phyloP scores from a whole-genome alignment of 2,113 vertebrate genomes.

The Dolichallabes microphthalmus region DNA sequence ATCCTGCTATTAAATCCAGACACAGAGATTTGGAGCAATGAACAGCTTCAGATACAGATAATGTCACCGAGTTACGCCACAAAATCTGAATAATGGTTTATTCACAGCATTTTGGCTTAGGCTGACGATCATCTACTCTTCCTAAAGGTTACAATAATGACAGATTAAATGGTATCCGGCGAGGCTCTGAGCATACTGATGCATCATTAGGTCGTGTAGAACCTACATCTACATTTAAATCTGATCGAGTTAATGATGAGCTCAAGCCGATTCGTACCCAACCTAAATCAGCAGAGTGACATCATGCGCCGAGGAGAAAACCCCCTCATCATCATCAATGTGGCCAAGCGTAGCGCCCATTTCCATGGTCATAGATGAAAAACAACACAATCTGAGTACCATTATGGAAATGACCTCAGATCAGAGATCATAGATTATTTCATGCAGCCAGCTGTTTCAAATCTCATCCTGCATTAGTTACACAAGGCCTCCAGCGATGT shows the following conservation, averaged over 20 bases:
- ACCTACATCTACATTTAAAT: too few relatives aligned
- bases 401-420: conserved; percentile 5
- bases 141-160: neutral
- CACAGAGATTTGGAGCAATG: neutral
- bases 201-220: neutral
- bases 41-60: neutral
- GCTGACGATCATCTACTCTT: neutral
- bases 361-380: neutral
- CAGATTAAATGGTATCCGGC: neutral
- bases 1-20: neutral
- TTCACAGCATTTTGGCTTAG: neutral
- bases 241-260: neutral
- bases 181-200: neutral
- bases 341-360: neutral
- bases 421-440: conserved; percentile 16
- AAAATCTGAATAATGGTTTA: neutral
- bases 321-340: neutral
- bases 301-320: neutral
- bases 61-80: neutral
- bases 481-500: conserved; percentile 21
- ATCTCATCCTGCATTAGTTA: conserved; percentile 14
- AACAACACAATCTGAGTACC: conserved; percentile 25
- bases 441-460: conserved; percentile 15
- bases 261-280: neutral
- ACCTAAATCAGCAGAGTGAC: neutral